Evolutionary conservation across 2,888 invertebrate genomes (phyloP).

Genomic region (Isoperla grammatica): DNA sequence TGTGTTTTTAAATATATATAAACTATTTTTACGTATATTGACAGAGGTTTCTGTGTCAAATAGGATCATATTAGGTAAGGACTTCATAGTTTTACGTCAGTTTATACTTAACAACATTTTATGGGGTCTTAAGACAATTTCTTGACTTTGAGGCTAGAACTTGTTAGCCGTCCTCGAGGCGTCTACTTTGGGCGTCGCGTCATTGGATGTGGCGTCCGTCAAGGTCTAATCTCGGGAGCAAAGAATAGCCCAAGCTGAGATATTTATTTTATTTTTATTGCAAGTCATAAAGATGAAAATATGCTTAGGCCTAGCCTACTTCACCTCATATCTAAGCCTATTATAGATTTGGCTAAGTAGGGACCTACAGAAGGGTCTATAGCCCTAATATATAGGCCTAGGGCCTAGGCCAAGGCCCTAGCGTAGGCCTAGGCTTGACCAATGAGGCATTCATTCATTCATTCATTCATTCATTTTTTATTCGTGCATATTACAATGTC

Average conservation of each 20-base stretch:
- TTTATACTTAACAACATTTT: background rate
- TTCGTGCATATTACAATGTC: too few species aligned
- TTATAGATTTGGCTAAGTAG: too few species aligned
- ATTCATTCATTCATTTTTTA: too few species aligned
- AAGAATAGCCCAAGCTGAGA: too few species aligned
- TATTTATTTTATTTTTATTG: too few species aligned
- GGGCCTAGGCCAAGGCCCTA: too few species aligned
- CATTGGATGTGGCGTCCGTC: background rate
- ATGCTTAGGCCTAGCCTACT: too few species aligned
- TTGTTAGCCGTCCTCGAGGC: constrained; percentile 7
- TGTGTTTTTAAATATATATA: constrained; percentile 6
- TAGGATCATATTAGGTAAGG: background rate
- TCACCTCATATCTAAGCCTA: too few species aligned
- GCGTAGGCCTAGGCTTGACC: too few species aligned
- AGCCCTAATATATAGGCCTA: background rate
- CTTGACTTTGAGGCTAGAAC: background rate
- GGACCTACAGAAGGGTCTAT: background rate
- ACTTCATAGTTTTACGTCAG: background rate
- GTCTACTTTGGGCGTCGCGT: constrained; percentile 17
- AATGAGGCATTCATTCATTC: too few species aligned
- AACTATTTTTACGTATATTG: constrained; percentile 3
- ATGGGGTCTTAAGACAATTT: background rate
- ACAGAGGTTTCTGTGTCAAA: background rate
- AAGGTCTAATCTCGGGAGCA: too few species aligned
- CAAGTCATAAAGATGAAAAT: background rate